phyloP scores from a whole-genome alignment of 2,797 vertebrate species.

The Alauda arvensis region DNA sequence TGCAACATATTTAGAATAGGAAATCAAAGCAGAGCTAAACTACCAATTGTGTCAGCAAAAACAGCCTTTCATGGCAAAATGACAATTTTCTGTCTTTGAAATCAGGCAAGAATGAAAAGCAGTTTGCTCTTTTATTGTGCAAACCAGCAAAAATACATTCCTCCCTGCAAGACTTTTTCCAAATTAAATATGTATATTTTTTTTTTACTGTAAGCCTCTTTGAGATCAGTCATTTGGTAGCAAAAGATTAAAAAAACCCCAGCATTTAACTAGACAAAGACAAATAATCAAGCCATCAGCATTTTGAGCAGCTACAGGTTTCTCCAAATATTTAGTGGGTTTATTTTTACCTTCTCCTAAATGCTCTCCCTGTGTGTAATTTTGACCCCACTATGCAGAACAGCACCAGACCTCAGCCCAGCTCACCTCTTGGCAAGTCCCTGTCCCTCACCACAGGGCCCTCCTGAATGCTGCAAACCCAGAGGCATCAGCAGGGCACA shows the following conservation, averaged over 20 bases:
- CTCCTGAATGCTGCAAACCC: background rate
- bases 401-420: background rate
- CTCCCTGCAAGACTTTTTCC: conserved; percentile 22
- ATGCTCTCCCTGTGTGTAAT: fast-evolving
- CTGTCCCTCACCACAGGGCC: background rate
- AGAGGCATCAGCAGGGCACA: background rate
- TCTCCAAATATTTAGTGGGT: background rate
- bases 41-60: conserved; percentile 59
- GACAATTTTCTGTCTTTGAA: conserved; percentile 62
- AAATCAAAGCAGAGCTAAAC: conserved; percentile 53
- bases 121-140: conserved; percentile 37
- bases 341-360: conserved; percentile 26
- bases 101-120: conserved; percentile 48
- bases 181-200: background rate
- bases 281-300: conserved; percentile 19
- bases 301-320: conserved; percentile 4
- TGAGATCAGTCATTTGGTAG: conserved; percentile 20
- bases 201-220: conserved; percentile 2
- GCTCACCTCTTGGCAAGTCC: background rate
- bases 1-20: conserved; percentile 58
- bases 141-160: conserved; percentile 53
- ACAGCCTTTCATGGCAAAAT: conserved; percentile 58
- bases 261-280: conserved; percentile 14
- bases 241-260: background rate
- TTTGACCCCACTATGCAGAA: background rate